These are phyloP conservation scores for Elgaria multicarinata DNA, from an alignment of 2,113 vertebrate genomes.

Conservation along the genomic window DNA sequence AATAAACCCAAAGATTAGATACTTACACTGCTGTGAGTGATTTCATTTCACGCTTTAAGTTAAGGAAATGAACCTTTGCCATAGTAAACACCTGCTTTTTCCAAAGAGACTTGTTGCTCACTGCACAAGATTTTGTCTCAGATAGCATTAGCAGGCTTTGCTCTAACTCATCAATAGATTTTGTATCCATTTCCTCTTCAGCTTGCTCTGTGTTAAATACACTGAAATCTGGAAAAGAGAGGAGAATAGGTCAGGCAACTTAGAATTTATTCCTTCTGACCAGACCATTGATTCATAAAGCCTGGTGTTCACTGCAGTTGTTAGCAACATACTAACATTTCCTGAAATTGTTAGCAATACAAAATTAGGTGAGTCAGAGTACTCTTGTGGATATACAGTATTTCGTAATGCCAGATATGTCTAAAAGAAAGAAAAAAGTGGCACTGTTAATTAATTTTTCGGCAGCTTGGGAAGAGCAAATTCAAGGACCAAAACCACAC, in stretches of 20 bases:
- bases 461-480: neutral
- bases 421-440: neutral
- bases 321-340: neutral
- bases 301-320: neutral
- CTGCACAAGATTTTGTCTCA: slow-evolving; percentile 72
- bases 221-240: slow-evolving; percentile 86
- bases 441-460: neutral
- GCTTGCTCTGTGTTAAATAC: slow-evolving; percentile 87
- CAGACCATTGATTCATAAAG: neutral
- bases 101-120: slow-evolving; percentile 85
- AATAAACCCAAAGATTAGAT: rapidly evolving
- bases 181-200: slow-evolving; percentile 82
- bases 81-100: slow-evolving; percentile 89
- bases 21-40: slow-evolving; percentile 83
- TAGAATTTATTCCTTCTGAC: neutral
- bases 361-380: neutral
- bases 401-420: neutral
- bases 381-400: neutral
- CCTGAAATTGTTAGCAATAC: neutral
- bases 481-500: neutral
- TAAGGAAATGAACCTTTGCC: slow-evolving; percentile 91
- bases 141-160: slow-evolving; percentile 89
- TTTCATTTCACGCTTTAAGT: slow-evolving; percentile 88
- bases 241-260: neutral
- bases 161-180: slow-evolving; percentile 86